A percentile compares a stretch with the other conserved stretches of the same genome.
phyloP scores from a whole-genome alignment of 2,888 invertebrate genomes.

The Oasisia sp. region DNA sequence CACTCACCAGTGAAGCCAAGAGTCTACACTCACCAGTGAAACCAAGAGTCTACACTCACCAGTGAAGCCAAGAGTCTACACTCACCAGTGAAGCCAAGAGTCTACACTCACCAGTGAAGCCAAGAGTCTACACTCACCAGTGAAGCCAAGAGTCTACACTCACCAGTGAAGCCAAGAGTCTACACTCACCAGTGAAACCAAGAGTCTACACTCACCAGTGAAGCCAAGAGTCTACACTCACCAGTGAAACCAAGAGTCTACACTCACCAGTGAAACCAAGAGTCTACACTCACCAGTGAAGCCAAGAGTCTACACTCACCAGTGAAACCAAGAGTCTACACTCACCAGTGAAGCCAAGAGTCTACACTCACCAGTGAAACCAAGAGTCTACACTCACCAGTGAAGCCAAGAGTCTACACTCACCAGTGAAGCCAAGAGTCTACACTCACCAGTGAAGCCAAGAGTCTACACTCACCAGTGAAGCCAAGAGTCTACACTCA shows the following conservation, averaged over 20 bases:
- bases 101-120: constrained; percentile 34
- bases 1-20: constrained; percentile 52
- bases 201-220: too few relatives aligned
- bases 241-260: constrained; percentile 53
- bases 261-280: constrained; percentile 51
- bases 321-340: constrained; percentile 55
- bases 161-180: constrained; percentile 52
- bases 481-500: too few relatives aligned
- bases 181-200: constrained; percentile 43
- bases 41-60: too few relatives aligned
- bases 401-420: too few relatives aligned
- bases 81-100: constrained; percentile 52
- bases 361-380: constrained; percentile 33
- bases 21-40: constrained; percentile 35
- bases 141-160: too few relatives aligned
- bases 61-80: constrained; percentile 56
- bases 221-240: too few relatives aligned
- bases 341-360: constrained; percentile 52
- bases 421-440: constrained; percentile 52
- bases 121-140: too few relatives aligned
- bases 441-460: constrained; percentile 44
- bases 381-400: too few relatives aligned
- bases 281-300: constrained; percentile 35
- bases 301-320: too few relatives aligned
- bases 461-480: too few relatives aligned